A percentile compares a stretch with the other conserved stretches of the same genome.
Conservation (phyloP, 2,113 vertebrate genomes). For the Macrotus californicus region DNA sequence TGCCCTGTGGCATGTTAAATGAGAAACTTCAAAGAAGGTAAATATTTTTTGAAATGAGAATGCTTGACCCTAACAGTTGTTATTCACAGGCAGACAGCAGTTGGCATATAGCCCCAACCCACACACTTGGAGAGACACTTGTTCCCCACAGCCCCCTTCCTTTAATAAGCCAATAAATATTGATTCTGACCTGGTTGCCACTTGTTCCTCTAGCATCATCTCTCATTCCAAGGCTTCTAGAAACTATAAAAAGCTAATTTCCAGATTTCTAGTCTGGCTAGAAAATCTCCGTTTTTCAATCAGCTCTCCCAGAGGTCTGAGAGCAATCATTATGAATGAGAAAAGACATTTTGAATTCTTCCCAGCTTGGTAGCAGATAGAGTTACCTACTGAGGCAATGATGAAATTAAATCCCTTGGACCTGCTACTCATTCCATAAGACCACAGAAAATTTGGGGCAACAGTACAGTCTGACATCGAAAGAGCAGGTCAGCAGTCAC, state of each 20-base stretch:
- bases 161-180: slow-evolving; percentile 76
- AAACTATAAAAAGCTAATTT: slow-evolving; percentile 72
- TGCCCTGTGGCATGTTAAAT: slow-evolving; percentile 23
- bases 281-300: slow-evolving; percentile 54
- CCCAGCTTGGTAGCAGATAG: neutral
- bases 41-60: slow-evolving; percentile 58
- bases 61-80: slow-evolving; percentile 59
- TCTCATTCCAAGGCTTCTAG: slow-evolving; percentile 63
- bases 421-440: neutral
- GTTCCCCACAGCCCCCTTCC: slow-evolving; percentile 33
- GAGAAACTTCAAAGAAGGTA: slow-evolving; percentile 68
- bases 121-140: slow-evolving; percentile 13
- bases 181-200: slow-evolving; percentile 72
- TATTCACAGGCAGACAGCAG: slow-evolving; percentile 59
- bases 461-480: neutral
- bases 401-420: neutral
- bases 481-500: neutral
- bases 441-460: neutral
- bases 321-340: slow-evolving; percentile 53
- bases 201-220: slow-evolving; percentile 61
- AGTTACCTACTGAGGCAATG: neutral
- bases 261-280: slow-evolving; percentile 51
- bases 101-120: slow-evolving; percentile 54
- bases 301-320: slow-evolving; percentile 52
- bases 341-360: slow-evolving; percentile 48